phyloP scores from a whole-genome alignment of 1,140 invertebrate species.

The Aethina tumida region DNA sequence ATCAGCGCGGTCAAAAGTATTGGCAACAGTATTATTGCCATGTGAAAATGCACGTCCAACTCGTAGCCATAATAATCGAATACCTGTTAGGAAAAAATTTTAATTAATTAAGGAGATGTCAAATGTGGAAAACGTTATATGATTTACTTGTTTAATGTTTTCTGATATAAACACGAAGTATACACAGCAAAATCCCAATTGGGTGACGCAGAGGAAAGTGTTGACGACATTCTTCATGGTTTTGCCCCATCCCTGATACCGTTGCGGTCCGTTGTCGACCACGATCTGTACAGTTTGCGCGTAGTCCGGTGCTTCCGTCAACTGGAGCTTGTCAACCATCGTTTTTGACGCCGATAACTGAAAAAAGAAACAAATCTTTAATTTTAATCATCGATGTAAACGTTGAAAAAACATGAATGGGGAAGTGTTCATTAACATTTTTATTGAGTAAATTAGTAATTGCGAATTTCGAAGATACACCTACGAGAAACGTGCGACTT shows the following conservation, averaged over 20 bases:
- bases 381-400: too few species aligned
- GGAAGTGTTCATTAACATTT: too few species aligned
- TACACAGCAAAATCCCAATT: constrained; percentile 91
- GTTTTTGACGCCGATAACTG: constrained; percentile 59
- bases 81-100: constrained; percentile 40
- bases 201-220: constrained; percentile 76
- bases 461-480: too few species aligned
- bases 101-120: neutral
- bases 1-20: constrained; percentile 66
- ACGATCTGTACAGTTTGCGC: constrained; percentile 67
- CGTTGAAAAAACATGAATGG: too few species aligned
- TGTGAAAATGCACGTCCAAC: constrained; percentile 53
- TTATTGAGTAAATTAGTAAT: too few species aligned
- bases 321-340: constrained; percentile 45
- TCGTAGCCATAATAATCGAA: constrained; percentile 47
- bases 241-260: constrained; percentile 46
- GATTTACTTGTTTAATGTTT: constrained; percentile 62
- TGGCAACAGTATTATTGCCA: constrained; percentile 59
- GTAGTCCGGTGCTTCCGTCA: constrained; percentile 51
- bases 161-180: constrained; percentile 87
- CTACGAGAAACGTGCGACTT: too few species aligned
- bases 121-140: constrained; percentile 3
- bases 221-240: constrained; percentile 58
- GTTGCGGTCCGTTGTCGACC: constrained; percentile 59
- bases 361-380: constrained; percentile 26